phyloP scores from a whole-genome alignment of 2,888 invertebrate species.

The Drosophila barbarae region DNA sequence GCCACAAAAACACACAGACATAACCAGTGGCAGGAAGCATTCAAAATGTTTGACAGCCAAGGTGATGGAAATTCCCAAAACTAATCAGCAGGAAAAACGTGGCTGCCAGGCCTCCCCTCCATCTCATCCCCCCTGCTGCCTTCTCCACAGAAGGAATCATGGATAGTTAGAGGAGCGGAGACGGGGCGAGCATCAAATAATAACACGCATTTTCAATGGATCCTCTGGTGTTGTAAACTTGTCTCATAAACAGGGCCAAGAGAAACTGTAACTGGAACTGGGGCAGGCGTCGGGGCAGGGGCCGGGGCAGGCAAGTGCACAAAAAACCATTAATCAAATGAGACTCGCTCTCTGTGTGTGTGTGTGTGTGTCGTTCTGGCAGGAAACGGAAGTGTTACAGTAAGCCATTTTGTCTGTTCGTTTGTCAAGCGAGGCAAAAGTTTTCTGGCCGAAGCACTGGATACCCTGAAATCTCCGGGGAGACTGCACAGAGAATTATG shows the following conservation, averaged over 20 bases:
- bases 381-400: constrained; percentile 68
- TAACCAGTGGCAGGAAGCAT: constrained; percentile 22
- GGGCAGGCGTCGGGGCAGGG: neutral
- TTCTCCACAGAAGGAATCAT: constrained; percentile 45
- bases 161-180: constrained; percentile 20
- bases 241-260: constrained; percentile 52
- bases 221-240: constrained; percentile 55
- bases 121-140: neutral
- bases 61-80: constrained; percentile 63
- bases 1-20: neutral
- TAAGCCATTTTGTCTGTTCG: constrained; percentile 65
- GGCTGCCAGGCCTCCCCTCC: constrained; percentile 15
- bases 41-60: constrained; percentile 46
- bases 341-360: constrained; percentile 12
- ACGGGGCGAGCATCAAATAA: constrained; percentile 32
- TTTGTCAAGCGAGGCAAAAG: constrained; percentile 52
- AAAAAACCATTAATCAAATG: constrained; percentile 70
- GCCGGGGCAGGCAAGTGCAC: constrained; percentile 28
- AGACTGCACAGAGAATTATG: constrained; percentile 10
- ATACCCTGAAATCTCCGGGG: constrained; percentile 13
- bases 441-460: constrained; percentile 22
- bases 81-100: constrained; percentile 61
- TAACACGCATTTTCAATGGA: constrained; percentile 60
- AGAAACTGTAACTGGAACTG: constrained; percentile 10
- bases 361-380: constrained; percentile 27